Conservation (phyloP, 2,888 invertebrate species). For the Cephus runcator region DNA sequence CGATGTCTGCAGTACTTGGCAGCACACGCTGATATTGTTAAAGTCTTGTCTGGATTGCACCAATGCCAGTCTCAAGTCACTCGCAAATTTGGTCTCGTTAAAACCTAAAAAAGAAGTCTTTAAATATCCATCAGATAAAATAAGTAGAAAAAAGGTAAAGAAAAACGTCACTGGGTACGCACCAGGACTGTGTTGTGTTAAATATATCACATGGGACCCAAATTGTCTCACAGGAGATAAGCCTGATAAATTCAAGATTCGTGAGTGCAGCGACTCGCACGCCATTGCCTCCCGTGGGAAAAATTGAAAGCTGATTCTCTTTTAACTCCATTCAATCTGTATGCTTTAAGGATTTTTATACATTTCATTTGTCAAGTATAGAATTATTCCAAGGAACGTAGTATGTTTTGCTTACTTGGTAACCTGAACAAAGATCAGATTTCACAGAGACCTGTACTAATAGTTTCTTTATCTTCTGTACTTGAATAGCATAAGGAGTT, state of each 20-base stretch:
- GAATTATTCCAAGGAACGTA: neutral
- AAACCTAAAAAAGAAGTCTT: neutral
- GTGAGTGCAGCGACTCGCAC: neutral
- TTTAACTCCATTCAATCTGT: neutral
- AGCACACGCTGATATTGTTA: neutral
- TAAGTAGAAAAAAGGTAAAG: too few relatives aligned
- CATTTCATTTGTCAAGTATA: neutral
- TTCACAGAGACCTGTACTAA: conserved; percentile 28
- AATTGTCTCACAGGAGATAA: neutral
- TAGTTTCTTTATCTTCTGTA: neutral
- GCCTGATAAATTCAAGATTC: neutral
- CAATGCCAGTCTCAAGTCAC: neutral
- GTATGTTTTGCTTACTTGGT: neutral
- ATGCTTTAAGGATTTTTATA: neutral
- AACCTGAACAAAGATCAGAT: neutral
- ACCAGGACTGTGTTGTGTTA: neutral
- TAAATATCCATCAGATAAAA: neutral
- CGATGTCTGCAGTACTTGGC: neutral
- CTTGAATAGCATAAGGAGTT: neutral
- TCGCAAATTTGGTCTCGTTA: neutral
- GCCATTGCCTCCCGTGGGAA: neutral
- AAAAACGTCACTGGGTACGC: neutral
- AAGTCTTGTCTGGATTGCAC: neutral
- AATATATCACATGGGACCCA: neutral
- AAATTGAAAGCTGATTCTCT: neutral